Percentiles rank a stretch among this genome's conserved stretches.
phyloP scores from a whole-genome alignment of 1,140 invertebrate genomes.

The Drosophila punjabiensis region DNA sequence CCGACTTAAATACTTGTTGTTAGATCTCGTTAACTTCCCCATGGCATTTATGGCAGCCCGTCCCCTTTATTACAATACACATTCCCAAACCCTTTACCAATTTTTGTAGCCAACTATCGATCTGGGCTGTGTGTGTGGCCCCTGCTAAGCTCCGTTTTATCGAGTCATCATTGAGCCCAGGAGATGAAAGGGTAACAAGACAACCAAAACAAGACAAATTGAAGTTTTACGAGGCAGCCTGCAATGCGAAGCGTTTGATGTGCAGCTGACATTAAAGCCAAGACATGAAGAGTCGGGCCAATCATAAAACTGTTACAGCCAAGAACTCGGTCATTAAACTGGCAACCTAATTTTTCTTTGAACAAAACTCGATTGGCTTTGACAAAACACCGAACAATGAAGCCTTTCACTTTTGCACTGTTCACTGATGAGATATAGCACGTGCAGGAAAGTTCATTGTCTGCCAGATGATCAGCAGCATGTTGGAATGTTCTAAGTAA shows the following conservation, averaged over 20 bases:
- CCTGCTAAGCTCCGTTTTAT: constrained; percentile 38
- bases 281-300: constrained; percentile 34
- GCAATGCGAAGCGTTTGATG: constrained; percentile 51
- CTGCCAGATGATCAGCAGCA: constrained; percentile 2
- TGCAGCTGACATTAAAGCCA: constrained; percentile 66
- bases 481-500: constrained; percentile 22
- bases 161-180: constrained; percentile 44
- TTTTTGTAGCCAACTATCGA: constrained; percentile 20
- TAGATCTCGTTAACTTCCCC: constrained; percentile 43
- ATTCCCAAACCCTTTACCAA: constrained; percentile 14
- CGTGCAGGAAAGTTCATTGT: constrained; percentile 16
- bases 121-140: constrained; percentile 38
- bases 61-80: constrained; percentile 9
- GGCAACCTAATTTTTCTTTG: constrained; percentile 52
- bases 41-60: constrained; percentile 25
- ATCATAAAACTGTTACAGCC: constrained; percentile 47
- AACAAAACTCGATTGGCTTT: constrained; percentile 33
- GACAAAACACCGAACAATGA: constrained; percentile 24
- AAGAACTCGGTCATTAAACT: constrained; percentile 51
- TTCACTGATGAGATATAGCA: too few relatives aligned
- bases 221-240: constrained; percentile 25
- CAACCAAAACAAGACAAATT: constrained; percentile 38
- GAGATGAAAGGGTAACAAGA: constrained; percentile 14
- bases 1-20: constrained; percentile 22
- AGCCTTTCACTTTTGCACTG: constrained; percentile 65